Evolutionary conservation across 1,140 invertebrate genomes (phyloP).

Genomic region (Drosophila mayri): DNA sequence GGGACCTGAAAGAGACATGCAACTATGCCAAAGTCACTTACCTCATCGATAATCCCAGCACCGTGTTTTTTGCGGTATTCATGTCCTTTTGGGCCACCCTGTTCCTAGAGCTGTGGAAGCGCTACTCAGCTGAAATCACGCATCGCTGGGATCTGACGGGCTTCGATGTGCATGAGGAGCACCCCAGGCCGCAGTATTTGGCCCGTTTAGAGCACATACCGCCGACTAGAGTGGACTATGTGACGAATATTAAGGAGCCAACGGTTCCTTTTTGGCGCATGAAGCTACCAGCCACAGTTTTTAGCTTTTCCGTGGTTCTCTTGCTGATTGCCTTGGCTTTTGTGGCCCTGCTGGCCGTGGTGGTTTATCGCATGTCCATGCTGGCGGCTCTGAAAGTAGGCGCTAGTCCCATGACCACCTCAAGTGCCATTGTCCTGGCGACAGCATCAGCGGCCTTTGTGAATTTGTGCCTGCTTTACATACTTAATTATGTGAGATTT

Average conservation of each 20-base stretch:
- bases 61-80: slow-evolving; percentile 97
- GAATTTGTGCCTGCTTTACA: slow-evolving; percentile 94
- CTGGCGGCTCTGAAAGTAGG: slow-evolving; percentile 89
- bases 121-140: slow-evolving; percentile 95
- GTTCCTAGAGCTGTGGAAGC: slow-evolving; percentile 97
- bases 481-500: slow-evolving; percentile 92
- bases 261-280: slow-evolving; percentile 95
- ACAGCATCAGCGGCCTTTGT: slow-evolving; percentile 94
- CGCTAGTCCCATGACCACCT: slow-evolving; percentile 88
- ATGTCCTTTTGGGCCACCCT: slow-evolving; percentile 98
- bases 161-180: slow-evolving; percentile 94
- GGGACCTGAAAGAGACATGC: slow-evolving; percentile 95
- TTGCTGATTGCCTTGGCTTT: slow-evolving; percentile 92
- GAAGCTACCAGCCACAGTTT: slow-evolving; percentile 92
- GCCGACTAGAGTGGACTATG: slow-evolving; percentile 86
- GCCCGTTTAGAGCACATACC: slow-evolving; percentile 91
- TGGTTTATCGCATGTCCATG: slow-evolving; percentile 96
- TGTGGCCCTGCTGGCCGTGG: slow-evolving; percentile 94
- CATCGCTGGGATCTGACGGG: slow-evolving; percentile 96
- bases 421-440: slow-evolving; percentile 92
- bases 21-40: slow-evolving; percentile 94
- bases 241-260: slow-evolving; percentile 93
- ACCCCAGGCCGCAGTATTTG: slow-evolving; percentile 93
- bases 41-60: slow-evolving; percentile 97
- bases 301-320: slow-evolving; percentile 93